These are phyloP conservation scores for Uloborus plumipes DNA, from an alignment of 2,888 invertebrate genomes.

Conservation along the genomic window DNA sequence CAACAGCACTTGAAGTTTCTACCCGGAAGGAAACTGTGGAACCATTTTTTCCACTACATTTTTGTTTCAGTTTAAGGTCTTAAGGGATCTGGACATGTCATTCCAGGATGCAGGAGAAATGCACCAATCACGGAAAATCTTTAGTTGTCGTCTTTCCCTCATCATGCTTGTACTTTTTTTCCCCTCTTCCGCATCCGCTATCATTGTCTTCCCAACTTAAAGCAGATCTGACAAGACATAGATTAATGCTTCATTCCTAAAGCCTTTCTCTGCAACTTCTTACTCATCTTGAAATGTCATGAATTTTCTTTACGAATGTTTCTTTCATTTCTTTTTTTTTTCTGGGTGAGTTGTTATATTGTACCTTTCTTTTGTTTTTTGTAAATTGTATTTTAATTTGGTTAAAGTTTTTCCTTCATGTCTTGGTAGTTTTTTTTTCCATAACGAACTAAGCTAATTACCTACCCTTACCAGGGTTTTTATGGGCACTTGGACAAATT, in stretches of 20 bases:
- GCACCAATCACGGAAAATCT: slow-evolving; percentile 50
- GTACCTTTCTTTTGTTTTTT: too few relatives aligned
- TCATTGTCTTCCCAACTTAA: slow-evolving; percentile 35
- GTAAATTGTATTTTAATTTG: too few relatives aligned
- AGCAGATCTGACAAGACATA: slow-evolving; percentile 23
- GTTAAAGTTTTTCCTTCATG: too few relatives aligned
- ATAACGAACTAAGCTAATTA: too few relatives aligned
- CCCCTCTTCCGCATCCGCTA: slow-evolving; percentile 1
- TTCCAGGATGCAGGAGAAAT: slow-evolving; percentile 37
- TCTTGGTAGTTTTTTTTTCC: too few relatives aligned
- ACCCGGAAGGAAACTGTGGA: slow-evolving; percentile 25
- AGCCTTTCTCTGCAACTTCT: slow-evolving; percentile 28
- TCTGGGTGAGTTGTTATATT: too few relatives aligned
- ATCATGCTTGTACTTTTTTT: slow-evolving; percentile 12
- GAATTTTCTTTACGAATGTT: background rate
- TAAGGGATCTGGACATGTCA: slow-evolving; percentile 47
- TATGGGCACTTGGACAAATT: too few relatives aligned
- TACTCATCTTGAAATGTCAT: slow-evolving; percentile 1
- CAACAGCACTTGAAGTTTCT: slow-evolving; percentile 52
- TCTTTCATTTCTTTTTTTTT: too few relatives aligned
- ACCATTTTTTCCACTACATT: slow-evolving; percentile 17
- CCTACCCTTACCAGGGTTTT: too few relatives aligned
- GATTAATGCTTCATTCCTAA: slow-evolving; percentile 40
- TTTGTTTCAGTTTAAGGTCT: slow-evolving; percentile 50
- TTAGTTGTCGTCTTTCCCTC: slow-evolving; percentile 32